phyloP scores from a whole-genome alignment of 2,113 vertebrate species.

The Butorides virescens region DNA sequence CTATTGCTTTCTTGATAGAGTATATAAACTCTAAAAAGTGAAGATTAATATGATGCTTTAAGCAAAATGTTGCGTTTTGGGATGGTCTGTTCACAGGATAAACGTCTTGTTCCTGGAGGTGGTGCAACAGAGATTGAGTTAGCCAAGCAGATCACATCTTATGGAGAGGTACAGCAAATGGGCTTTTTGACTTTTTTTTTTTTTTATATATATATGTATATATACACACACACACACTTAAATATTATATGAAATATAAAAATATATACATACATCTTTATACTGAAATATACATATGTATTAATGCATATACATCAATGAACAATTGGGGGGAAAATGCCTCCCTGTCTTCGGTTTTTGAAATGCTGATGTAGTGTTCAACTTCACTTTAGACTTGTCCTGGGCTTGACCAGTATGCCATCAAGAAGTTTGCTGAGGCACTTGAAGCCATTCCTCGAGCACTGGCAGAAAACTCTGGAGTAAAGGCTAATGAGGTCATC shows the following conservation, averaged over 20 bases:
- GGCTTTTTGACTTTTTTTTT: neutral
- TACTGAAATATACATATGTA: neutral
- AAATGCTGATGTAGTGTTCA: neutral
- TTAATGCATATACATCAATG: neutral
- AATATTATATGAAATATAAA: neutral
- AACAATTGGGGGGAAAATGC: neutral
- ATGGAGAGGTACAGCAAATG: conserved; percentile 85
- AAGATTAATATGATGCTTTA: neutral
- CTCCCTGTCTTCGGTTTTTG: neutral
- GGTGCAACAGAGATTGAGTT: conserved; percentile 97
- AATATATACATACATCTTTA: neutral
- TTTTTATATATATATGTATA: no score
- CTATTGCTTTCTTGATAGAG: neutral
- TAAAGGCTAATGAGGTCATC: conserved; percentile 93
- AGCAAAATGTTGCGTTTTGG: neutral
- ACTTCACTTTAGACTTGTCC: conserved; percentile 85
- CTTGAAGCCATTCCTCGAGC: conserved; percentile 92
- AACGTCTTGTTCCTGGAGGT: conserved; percentile 90
- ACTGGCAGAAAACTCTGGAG: conserved; percentile 92
- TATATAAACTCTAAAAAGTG: neutral
- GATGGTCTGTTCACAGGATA: conserved; percentile 78
- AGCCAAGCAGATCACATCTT: conserved; percentile 91
- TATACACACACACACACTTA: neutral
- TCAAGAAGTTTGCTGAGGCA: conserved; percentile 97
- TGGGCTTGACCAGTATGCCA: conserved; percentile 95